phyloP scores from a whole-genome alignment of 2,888 invertebrate genomes.

The Eretmocerus hayati region DNA sequence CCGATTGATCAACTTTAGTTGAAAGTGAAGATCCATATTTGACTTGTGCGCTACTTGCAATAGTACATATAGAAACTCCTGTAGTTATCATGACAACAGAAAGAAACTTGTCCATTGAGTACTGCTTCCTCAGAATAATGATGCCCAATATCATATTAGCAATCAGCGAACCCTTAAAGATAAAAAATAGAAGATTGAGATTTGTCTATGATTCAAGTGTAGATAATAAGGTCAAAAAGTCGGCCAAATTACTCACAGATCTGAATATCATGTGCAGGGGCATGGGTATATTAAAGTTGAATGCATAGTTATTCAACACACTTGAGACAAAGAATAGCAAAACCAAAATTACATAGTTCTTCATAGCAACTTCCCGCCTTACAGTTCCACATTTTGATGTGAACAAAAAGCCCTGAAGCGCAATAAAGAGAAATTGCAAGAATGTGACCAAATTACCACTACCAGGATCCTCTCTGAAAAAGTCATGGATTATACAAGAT shows the following conservation, averaged over 20 bases:
- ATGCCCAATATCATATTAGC: slow-evolving; percentile 95
- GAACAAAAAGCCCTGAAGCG: slow-evolving; percentile 79
- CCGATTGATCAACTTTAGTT: slow-evolving; percentile 42
- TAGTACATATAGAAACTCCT: slow-evolving; percentile 88
- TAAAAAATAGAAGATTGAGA: too few species aligned
- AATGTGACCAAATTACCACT: slow-evolving; percentile 95
- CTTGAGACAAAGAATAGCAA: slow-evolving; percentile 86
- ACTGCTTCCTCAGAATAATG: slow-evolving; percentile 76
- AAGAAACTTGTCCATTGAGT: slow-evolving; percentile 76
- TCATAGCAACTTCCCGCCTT: slow-evolving; percentile 65
- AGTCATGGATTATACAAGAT: too few species aligned
- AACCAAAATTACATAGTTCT: slow-evolving; percentile 76
- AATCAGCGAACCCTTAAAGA: slow-evolving; percentile 84
- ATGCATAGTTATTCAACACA: slow-evolving; percentile 90
- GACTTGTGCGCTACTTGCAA: slow-evolving; percentile 73
- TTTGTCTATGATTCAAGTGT: neutral
- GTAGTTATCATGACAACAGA: slow-evolving; percentile 87
- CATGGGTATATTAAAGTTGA: slow-evolving; percentile 94
- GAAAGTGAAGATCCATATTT: slow-evolving; percentile 49
- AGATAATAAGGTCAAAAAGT: neutral
- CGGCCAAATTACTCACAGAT: slow-evolving; percentile 57
- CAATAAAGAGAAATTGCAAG: slow-evolving; percentile 86
- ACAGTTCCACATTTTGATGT: slow-evolving; percentile 78
- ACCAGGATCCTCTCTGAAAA: slow-evolving; percentile 73
- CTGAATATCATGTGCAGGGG: slow-evolving; percentile 98